These are phyloP conservation scores for Blennius ocellaris DNA, from an alignment of 2,113 vertebrate species.

Conservation along the genomic window DNA sequence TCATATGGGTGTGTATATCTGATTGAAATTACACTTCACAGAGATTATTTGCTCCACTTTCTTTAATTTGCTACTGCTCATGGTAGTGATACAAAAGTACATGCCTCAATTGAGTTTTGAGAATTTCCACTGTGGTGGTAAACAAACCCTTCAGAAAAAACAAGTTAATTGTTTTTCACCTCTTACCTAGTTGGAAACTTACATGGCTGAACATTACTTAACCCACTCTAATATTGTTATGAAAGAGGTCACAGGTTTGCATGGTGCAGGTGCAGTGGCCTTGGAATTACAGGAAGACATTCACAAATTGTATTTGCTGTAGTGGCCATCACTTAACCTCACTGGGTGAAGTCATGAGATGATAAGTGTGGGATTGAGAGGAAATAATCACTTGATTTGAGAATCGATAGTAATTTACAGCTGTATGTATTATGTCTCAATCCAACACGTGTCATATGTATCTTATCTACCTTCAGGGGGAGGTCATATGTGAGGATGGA, in stretches of 20 bases:
- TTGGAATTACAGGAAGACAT: background rate
- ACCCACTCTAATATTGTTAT: slow-evolving; percentile 1
- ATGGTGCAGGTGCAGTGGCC: background rate
- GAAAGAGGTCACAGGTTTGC: slow-evolving; percentile 21
- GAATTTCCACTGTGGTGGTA: too few species aligned
- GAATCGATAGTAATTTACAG: background rate
- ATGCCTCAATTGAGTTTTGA: too few species aligned
- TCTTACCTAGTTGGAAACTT: too few species aligned
- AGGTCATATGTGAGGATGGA: slow-evolving; percentile 20
- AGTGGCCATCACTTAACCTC: background rate
- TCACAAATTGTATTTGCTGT: background rate
- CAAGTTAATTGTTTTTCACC: too few species aligned
- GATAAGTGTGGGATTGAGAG: background rate
- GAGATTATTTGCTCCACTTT: too few species aligned
- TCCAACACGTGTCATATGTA: slow-evolving; percentile 13
- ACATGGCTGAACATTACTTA: background rate
- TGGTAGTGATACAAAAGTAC: too few species aligned
- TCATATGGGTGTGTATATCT: too few species aligned
- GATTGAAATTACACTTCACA: too few species aligned
- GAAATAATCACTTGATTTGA: background rate
- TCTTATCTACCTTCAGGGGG: slow-evolving; percentile 45
- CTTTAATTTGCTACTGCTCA: too few species aligned
- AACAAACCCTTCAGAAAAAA: too few species aligned
- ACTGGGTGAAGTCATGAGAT: background rate
- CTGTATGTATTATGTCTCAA: background rate